phyloP scores from a whole-genome alignment of 2,797 vertebrate species.

The Megaceryle alcyon region DNA sequence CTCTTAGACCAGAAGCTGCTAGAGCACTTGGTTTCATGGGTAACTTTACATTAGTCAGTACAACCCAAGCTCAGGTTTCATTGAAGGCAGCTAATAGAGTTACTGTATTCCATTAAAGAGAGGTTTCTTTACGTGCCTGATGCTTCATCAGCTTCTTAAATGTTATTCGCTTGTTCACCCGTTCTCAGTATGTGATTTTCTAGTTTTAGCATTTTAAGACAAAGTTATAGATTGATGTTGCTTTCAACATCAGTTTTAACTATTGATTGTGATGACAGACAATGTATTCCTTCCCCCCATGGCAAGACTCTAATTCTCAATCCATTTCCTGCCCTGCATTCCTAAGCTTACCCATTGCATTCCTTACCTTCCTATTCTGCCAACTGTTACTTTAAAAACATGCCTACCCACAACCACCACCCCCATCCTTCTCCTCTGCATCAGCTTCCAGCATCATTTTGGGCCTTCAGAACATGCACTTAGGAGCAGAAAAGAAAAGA shows the following conservation, averaged over 20 bases:
- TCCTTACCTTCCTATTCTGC: neutral
- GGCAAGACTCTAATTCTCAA: neutral
- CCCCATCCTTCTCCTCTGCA: neutral
- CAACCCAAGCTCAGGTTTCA: neutral
- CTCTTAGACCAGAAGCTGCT: neutral
- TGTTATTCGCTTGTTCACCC: neutral
- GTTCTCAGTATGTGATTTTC: neutral
- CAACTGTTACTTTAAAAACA: neutral
- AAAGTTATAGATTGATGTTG: neutral
- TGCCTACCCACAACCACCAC: neutral
- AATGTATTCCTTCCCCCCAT: neutral
- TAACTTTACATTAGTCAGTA: conserved; percentile 17
- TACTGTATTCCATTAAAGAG: conserved; percentile 18
- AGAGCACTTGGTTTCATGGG: neutral
- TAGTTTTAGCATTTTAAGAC: neutral
- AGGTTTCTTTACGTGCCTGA: conserved; percentile 14
- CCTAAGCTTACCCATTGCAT: neutral
- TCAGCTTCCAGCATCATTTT: neutral
- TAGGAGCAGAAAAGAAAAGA: neutral
- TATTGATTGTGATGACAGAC: neutral
- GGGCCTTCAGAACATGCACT: neutral
- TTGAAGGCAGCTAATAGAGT: neutral
- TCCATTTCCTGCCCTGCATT: conserved; percentile 13
- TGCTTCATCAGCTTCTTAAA: neutral
- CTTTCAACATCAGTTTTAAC: neutral